Evolutionary conservation across 2,113 vertebrate species (phyloP).

Genomic region (Coryphaenoides rupestris): DNA sequence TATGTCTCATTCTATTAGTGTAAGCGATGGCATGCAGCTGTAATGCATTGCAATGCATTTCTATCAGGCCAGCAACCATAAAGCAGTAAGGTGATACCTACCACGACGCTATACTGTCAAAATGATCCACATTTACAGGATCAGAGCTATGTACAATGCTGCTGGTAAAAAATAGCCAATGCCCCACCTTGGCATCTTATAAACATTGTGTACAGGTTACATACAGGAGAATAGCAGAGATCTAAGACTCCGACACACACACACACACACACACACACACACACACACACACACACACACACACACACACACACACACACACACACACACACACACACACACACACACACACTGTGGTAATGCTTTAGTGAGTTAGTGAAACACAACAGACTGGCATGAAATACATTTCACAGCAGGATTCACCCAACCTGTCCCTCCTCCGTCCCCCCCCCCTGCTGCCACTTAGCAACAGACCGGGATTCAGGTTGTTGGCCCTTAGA

Average conservation of each 20-base stretch:
- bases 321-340: no score
- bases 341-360: no score
- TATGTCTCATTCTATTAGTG: slow-evolving; percentile 11
- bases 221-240: slow-evolving; percentile 49
- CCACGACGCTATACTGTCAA: slow-evolving; percentile 32
- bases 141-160: slow-evolving; percentile 68
- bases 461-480: no score
- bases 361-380: slow-evolving; percentile 44
- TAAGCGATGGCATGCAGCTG: slow-evolving; percentile 47
- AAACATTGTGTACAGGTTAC: slow-evolving; percentile 72
- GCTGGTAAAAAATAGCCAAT: slow-evolving; percentile 67
- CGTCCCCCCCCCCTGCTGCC: no score
- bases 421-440: slow-evolving; percentile 13
- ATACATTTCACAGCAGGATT: slow-evolving; percentile 26
- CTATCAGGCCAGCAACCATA: slow-evolving; percentile 24
- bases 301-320: no score
- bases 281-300: no score
- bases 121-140: slow-evolving; percentile 59
- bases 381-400: slow-evolving; percentile 23
- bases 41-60: slow-evolving; percentile 20
- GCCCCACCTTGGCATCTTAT: slow-evolving; percentile 54
- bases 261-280: no score
- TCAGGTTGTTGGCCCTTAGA: slow-evolving; percentile 37
- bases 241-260: slow-evolving; percentile 20
- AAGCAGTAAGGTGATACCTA: slow-evolving; percentile 34